Evolutionary conservation across 2,888 invertebrate species (phyloP), one percentile per base, ranked within the genome.

Genomic region (Pterobdella sp.): DNA sequence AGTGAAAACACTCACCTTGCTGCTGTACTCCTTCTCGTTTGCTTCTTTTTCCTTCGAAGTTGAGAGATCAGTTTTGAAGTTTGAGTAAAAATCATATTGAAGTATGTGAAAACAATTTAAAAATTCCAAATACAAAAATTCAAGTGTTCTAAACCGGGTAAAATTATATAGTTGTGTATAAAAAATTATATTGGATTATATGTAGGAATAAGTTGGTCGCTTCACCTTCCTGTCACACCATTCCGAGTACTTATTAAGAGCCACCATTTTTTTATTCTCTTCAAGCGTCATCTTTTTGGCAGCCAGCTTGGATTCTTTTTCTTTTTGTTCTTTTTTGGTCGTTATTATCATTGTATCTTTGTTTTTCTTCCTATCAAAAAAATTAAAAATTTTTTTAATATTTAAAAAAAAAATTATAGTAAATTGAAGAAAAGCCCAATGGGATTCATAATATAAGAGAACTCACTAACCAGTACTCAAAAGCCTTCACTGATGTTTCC

Each of bases 161-260:
- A n/a, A n/a, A n/a, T n/a, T n/a, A n/a, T n/a, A n/a, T n/a, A n/a
- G n/a, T n/a, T n/a, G n/a, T n/a, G n/a, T n/a, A n/a, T n/a, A n/a
- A n/a, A n/a, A n/a, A n/a, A n/a, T n/a, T n/a, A n/a, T n/a, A n/a
- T n/a, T n/a, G n/a, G n/a, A n/a, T n/a, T n/a, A n/a, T n/a, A n/a
- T n/a, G n/a, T n/a, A n/a, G n/a, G n/a, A n/a, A n/a, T n/a, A n/a
- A n/a, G n/a, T n/a, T n/a, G 10, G 7, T 42, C 49, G 14, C 3
- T n/a, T 29, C 10, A 71, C 71, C 63, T 71, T 71, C 34, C 35
- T 56, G 4, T 60, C 71, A 35, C 71, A 71, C 71, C 71, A 71
- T 35, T 71, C 63, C 37, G 29, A 26, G 37, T 71, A 71, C 29
- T 34, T 63, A 22, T 60, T 36, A 22, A 63, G 42, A n/a, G 71